A percentile compares a stretch with the other conserved stretches of the same genome.
phyloP scores from a whole-genome alignment of 2,113 vertebrate species.

The Centropus bengalensis region DNA sequence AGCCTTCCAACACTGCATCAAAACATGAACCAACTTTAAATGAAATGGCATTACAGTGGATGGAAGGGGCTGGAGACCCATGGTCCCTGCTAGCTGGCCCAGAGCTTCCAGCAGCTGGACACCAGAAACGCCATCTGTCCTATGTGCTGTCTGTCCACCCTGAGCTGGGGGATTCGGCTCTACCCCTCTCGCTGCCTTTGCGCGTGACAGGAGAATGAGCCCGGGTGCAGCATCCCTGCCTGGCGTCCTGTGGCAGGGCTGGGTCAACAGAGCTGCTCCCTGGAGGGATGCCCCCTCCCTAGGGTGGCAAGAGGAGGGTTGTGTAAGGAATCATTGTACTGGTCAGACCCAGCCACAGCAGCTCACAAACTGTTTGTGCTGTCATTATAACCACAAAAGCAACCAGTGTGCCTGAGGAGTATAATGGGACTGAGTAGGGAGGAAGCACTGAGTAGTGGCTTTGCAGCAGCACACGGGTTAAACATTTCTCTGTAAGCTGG shows the following conservation, averaged over 20 bases:
- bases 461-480: neutral
- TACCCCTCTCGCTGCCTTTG: fast-evolving
- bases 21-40: neutral
- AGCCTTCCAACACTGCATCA: neutral
- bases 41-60: too few species aligned
- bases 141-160: too few species aligned
- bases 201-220: fast-evolving
- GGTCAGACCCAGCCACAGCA: neutral
- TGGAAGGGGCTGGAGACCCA: neutral
- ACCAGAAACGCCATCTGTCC: neutral
- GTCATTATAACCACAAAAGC: neutral
- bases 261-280: too few species aligned
- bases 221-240: neutral
- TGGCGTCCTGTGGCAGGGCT: fast-evolving
- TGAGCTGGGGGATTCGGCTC: neutral
- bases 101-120: neutral
- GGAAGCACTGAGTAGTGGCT: neutral
- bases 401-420: too few species aligned
- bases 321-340: too few species aligned
- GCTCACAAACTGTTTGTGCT: neutral
- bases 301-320: neutral
- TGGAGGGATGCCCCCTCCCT: fast-evolving
- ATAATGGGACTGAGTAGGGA: neutral
- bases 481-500: fast-evolving
- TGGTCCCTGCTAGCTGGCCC: too few species aligned